phyloP scores from a whole-genome alignment of 2,888 invertebrate genomes.

The Oxystoma pomonae region DNA sequence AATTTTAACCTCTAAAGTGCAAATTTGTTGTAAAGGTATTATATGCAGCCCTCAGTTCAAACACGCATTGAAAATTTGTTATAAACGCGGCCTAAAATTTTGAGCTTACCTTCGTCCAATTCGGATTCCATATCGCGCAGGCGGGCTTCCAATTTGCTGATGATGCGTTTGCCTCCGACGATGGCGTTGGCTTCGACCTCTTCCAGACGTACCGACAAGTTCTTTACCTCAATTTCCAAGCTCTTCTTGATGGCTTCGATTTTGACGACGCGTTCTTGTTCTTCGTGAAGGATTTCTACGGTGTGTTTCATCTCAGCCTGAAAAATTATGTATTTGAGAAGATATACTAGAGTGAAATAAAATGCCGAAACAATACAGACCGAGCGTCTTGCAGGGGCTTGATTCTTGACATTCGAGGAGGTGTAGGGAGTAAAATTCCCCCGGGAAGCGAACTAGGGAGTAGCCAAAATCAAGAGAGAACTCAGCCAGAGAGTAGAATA shows the following conservation, averaged over 20 bases:
- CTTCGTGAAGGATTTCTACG: conserved; percentile 90
- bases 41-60: too few species aligned
- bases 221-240: conserved; percentile 95
- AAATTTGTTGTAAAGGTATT: neutral
- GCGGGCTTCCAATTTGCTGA: conserved; percentile 94
- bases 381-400: too few species aligned
- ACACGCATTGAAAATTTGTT: too few species aligned
- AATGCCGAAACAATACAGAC: too few species aligned
- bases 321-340: too few species aligned
- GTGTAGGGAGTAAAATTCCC: too few species aligned
- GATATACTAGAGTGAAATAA: too few species aligned
- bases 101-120: conserved; percentile 64
- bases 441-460: too few species aligned
- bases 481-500: too few species aligned
- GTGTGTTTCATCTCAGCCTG: conserved; percentile 90
- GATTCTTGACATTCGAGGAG: too few species aligned
- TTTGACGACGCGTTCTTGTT: conserved; percentile 94
- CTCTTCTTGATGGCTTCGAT: conserved; percentile 97
- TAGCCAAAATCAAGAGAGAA: too few species aligned
- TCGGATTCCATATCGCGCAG: conserved; percentile 93
- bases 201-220: conserved; percentile 86
- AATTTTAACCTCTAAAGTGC: neutral
- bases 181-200: conserved; percentile 97
- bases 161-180: conserved; percentile 94
- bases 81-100: too few species aligned